Evolutionary conservation across 2,888 invertebrate genomes (phyloP).

Genomic region (Anodontia alba): DNA sequence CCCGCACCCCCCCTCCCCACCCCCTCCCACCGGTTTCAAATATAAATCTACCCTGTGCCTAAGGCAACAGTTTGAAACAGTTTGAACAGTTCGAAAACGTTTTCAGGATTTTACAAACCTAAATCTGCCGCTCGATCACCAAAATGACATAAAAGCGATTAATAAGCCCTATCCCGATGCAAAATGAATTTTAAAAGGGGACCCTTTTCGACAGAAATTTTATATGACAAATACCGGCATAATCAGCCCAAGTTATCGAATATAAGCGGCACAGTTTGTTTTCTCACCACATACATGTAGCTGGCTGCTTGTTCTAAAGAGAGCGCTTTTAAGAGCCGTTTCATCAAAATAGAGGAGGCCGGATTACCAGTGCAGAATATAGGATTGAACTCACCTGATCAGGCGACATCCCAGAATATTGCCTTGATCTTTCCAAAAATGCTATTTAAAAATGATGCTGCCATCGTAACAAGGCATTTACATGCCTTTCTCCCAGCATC

Average conservation of each 20-base stretch:
- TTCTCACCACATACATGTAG: not conserved
- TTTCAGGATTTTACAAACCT: not conserved
- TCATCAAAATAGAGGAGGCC: not conserved
- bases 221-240: conserved; percentile 18
- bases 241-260: not conserved
- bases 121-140: conserved; percentile 12
- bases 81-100: not conserved
- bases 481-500: not conserved
- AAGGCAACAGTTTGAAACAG: too few relatives aligned
- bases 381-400: not conserved
- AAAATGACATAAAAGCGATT: conserved; percentile 4
- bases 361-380: not conserved
- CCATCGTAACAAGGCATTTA: not conserved
- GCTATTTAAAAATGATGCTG: not conserved
- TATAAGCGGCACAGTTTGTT: not conserved
- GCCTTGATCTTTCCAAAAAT: not conserved
- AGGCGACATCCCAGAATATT: not conserved
- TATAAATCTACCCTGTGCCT: conserved; percentile 9
- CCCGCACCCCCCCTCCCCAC: too few relatives aligned
- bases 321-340: not conserved
- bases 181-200: not conserved
- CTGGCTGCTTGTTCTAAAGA: not conserved
- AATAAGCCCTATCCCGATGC: conserved; percentile 4
- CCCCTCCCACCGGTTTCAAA: too few relatives aligned
- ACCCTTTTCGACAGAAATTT: not conserved